These are phyloP conservation scores for Spodoptera picta DNA, from an alignment of 2,888 invertebrate species.

Conservation along the genomic window DNA sequence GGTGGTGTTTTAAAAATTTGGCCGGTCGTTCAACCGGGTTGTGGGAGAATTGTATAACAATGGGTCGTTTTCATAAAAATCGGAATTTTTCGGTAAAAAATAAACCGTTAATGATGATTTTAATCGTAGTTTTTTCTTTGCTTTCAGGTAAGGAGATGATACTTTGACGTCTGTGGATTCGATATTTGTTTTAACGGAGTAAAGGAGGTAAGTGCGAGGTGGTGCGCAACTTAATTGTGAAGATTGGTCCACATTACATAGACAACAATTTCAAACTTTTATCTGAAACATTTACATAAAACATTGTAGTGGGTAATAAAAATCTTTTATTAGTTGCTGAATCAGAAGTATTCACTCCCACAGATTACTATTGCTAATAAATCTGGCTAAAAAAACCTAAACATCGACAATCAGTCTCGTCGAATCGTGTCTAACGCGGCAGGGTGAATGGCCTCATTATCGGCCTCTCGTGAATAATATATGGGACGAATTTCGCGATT, in stretches of 20 bases:
- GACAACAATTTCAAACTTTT: too few species aligned
- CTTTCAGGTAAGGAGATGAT: slow-evolving; percentile 66
- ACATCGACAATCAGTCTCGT: slow-evolving; percentile 59
- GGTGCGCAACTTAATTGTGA: neutral
- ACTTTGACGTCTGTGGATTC: slow-evolving; percentile 26
- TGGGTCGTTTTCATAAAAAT: slow-evolving; percentile 60
- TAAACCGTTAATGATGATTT: slow-evolving; percentile 58
- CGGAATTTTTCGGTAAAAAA: slow-evolving; percentile 55
- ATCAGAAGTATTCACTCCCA: neutral
- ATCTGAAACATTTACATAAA: too few species aligned
- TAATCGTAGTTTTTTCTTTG: slow-evolving; percentile 56
- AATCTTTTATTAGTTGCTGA: too few species aligned
- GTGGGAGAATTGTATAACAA: slow-evolving; percentile 59
- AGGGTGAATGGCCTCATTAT: slow-evolving; percentile 83
- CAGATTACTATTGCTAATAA: neutral
- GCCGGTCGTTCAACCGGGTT: slow-evolving; percentile 80
- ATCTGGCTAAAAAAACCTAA: slow-evolving; percentile 21
- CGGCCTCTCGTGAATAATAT: slow-evolving; percentile 81
- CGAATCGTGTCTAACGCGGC: slow-evolving; percentile 72
- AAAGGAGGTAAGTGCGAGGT: slow-evolving; percentile 16
- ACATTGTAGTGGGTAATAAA: too few species aligned
- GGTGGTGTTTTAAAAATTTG: slow-evolving; percentile 81
- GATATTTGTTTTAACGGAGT: slow-evolving; percentile 19
- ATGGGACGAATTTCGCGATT: slow-evolving; percentile 82
- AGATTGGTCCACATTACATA: too few species aligned